Evolutionary conservation across 2,888 invertebrate genomes (phyloP).

Genomic region (Polymixis lichenea): DNA sequence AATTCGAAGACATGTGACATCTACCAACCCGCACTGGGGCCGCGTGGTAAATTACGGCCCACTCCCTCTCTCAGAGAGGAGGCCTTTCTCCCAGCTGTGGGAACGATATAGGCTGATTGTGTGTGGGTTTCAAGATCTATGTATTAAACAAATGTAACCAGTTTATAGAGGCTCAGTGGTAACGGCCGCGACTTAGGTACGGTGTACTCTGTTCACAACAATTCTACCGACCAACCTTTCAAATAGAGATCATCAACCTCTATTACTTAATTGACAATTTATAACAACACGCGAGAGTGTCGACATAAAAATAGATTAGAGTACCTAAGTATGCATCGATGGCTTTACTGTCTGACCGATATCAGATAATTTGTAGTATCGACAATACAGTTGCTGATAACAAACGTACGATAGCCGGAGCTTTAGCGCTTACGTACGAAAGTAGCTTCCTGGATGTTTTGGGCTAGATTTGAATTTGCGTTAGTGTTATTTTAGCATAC

Average conservation of each 20-base stretch:
- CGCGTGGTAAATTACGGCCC: neutral
- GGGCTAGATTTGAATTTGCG: neutral
- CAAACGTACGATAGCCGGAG: conserved; percentile 12
- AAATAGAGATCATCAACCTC: neutral
- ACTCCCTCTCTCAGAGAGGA: neutral
- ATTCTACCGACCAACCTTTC: neutral
- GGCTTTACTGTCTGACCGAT: conserved; percentile 40
- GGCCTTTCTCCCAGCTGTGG: neutral
- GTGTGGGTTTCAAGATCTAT: neutral
- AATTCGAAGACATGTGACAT: neutral
- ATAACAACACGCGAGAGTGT: neutral
- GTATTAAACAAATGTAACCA: no score
- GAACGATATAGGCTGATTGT: neutral
- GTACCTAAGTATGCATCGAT: neutral
- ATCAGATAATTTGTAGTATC: conserved; percentile 46
- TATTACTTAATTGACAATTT: conserved; percentile 16
- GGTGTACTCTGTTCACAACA: neutral
- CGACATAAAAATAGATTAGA: conserved; percentile 8
- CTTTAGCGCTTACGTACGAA: conserved; percentile 9
- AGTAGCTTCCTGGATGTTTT: conserved; percentile 25
- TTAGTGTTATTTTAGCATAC: neutral
- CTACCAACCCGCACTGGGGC: neutral
- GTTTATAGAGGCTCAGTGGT: no score
- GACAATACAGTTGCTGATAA: conserved; percentile 36
- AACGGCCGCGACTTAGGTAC: no score